Evolutionary conservation across 2,113 vertebrate genomes (phyloP).

Genomic region (Lepus timidus): DNA sequence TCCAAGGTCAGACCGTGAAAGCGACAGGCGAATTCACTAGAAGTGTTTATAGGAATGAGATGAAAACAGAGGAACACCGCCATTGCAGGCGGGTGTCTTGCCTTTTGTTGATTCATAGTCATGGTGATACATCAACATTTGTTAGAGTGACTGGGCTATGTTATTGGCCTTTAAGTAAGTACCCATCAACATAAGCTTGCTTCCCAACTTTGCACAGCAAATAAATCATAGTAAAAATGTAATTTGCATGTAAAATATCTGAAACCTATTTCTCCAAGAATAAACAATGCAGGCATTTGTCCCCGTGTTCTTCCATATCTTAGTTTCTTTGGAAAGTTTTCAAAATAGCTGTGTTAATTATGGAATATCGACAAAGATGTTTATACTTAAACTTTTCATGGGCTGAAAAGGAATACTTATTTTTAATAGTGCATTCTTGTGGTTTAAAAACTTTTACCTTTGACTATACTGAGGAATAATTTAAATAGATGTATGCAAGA

Average conservation of each 20-base stretch:
- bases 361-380: neutral
- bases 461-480: neutral
- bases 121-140: neutral
- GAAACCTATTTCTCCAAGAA: conserved; percentile 58
- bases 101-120: neutral
- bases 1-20: neutral
- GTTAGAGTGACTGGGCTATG: neutral
- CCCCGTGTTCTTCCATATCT: neutral
- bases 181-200: neutral
- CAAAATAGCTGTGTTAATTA: conserved; percentile 44
- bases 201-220: conserved; percentile 16
- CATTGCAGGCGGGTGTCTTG: neutral
- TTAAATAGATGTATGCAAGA: neutral
- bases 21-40: neutral
- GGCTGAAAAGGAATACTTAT: neutral
- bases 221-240: conserved; percentile 54
- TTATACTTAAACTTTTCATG: neutral
- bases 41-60: neutral
- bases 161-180: neutral
- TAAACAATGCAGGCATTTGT: neutral
- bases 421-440: conserved; percentile 13
- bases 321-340: conserved; percentile 45
- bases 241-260: conserved; percentile 61
- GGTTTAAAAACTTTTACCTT: conserved; percentile 52
- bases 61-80: neutral